A percentile compares a stretch with the other conserved stretches of the same genome.
These are phyloP conservation scores for Etheostoma nigrum DNA, from an alignment of 2,797 vertebrate species.

Conservation along the genomic window DNA sequence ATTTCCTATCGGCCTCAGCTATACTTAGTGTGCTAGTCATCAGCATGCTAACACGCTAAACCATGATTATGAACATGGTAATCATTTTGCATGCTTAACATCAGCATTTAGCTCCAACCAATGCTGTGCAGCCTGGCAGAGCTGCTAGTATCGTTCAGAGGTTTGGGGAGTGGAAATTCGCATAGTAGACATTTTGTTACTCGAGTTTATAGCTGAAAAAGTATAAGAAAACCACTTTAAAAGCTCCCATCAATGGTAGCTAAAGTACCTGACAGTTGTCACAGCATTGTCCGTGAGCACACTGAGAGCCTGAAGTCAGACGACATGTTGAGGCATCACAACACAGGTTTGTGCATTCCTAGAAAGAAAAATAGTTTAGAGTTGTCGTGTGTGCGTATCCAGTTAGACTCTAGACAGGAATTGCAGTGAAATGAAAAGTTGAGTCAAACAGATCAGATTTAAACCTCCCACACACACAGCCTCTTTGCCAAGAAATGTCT, in stretches of 20 bases:
- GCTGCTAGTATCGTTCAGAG: not conserved
- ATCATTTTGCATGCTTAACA: not conserved
- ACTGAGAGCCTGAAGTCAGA: constrained; percentile 84
- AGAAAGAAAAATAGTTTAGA: not conserved
- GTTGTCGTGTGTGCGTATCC: not conserved
- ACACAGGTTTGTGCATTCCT: constrained; percentile 90
- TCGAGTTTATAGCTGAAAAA: not conserved
- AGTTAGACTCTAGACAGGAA: not conserved
- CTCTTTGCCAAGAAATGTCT: constrained; percentile 19
- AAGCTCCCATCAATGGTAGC: not conserved
- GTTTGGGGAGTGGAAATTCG: not conserved
- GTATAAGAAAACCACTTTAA: not conserved
- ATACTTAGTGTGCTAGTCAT: too few relatives aligned
- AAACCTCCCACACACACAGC: constrained; percentile 4
- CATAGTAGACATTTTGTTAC: not conserved
- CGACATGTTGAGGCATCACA: constrained; percentile 91
- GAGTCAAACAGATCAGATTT: not conserved
- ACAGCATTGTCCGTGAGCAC: constrained; percentile 89
- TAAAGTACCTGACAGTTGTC: constrained; percentile 87
- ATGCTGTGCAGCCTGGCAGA: not conserved
- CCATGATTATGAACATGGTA: not conserved
- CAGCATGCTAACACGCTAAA: not conserved
- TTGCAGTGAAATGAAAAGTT: not conserved
- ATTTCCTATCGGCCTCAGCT: not conserved
- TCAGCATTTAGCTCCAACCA: not conserved